These are phyloP conservation scores for Actias luna DNA, from an alignment of 2,888 invertebrate species.

Conservation along the genomic window DNA sequence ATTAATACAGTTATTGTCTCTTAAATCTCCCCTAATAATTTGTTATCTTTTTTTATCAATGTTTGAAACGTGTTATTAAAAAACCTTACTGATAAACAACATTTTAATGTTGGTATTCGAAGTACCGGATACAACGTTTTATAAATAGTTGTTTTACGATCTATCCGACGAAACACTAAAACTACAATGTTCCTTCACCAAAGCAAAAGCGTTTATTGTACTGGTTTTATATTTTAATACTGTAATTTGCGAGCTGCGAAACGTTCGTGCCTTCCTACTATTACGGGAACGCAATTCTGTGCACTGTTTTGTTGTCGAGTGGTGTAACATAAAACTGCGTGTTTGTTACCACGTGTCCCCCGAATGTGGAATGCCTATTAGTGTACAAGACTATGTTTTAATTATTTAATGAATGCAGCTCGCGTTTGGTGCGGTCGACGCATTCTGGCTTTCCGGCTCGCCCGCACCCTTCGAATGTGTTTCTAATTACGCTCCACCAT, in stretches of 20 bases:
- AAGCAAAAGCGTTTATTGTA: conserved; percentile 54
- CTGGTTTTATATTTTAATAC: conserved; percentile 64
- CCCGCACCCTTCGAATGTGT: conserved; percentile 51
- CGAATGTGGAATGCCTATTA: conserved; percentile 41
- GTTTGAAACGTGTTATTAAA: conserved; percentile 19
- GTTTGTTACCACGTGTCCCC: conserved; percentile 42
- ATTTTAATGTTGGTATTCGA: conserved; percentile 18
- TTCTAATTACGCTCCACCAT: conserved; percentile 67
- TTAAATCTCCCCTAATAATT: conserved; percentile 24
- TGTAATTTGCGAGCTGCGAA: conserved; percentile 56
- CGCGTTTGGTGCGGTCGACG: conserved; percentile 22
- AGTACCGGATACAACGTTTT: conserved; percentile 28
- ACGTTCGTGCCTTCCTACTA: conserved; percentile 34
- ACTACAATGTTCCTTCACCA: conserved; percentile 52
- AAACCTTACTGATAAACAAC: conserved; percentile 16
- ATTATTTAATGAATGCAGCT: conserved; percentile 54
- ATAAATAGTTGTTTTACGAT: conserved; percentile 54
- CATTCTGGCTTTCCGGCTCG: conserved; percentile 29
- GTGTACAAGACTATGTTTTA: conserved; percentile 49
- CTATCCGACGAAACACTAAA: conserved; percentile 44
- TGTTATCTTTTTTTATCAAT: conserved; percentile 17
- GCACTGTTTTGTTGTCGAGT: conserved; percentile 33
- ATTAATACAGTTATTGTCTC: conserved; percentile 25
- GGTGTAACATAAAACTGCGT: conserved; percentile 42
- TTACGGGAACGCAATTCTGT: conserved; percentile 29